phyloP scores from a whole-genome alignment of 2,888 invertebrate species.

The Trichogramma evanescens region DNA sequence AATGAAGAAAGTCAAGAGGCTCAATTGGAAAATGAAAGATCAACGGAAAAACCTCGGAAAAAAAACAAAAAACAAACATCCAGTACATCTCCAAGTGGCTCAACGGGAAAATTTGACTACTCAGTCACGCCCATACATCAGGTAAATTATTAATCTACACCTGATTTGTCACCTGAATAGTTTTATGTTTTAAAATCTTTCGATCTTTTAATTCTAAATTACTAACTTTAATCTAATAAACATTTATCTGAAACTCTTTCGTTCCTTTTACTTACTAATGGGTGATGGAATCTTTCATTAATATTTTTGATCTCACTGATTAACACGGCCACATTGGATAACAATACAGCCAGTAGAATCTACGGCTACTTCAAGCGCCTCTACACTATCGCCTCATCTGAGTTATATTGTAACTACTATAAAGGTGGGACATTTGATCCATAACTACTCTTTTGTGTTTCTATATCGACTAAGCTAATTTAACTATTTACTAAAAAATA shows the following conservation, averaged over 20 bases:
- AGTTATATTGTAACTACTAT: conserved; percentile 62
- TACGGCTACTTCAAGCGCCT: conserved; percentile 40
- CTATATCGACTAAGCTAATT: neutral
- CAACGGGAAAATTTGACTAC: conserved; percentile 38
- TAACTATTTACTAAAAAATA: neutral
- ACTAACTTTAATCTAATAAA: neutral
- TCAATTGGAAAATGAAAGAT: conserved; percentile 32
- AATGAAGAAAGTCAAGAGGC: conserved; percentile 41
- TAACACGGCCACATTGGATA: neutral
- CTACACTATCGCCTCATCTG: conserved; percentile 60
- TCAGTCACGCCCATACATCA: conserved; percentile 41
- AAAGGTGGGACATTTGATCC: conserved; percentile 56
- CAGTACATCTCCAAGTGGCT: conserved; percentile 33
- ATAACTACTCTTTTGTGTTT: neutral
- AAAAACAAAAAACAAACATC: conserved; percentile 34
- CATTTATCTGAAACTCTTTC: conserved; percentile 5
- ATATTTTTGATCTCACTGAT: conserved; percentile 19
- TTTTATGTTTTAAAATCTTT: conserved; percentile 2
- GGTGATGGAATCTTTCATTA: conserved; percentile 25
- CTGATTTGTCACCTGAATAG: neutral
- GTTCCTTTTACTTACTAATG: conserved; percentile 23
- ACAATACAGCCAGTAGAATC: conserved; percentile 40
- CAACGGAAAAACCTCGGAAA: conserved; percentile 37
- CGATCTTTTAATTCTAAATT: neutral
- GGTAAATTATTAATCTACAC: conserved; percentile 28